Conservation (phyloP, 2,113 vertebrate genomes). For the Mesocricetus auratus region DNA sequence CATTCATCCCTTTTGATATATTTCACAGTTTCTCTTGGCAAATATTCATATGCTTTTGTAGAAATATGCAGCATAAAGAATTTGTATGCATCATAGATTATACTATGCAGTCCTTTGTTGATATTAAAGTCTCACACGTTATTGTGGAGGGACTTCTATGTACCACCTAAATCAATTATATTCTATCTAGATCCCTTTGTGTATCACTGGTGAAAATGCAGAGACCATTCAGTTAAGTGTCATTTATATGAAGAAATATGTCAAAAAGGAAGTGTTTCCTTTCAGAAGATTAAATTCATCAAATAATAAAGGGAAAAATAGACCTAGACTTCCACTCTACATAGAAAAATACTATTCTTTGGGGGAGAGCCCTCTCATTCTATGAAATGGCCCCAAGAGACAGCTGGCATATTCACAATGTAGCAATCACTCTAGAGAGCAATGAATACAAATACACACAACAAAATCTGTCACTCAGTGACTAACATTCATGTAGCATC, state of each 20-base stretch:
- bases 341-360: slow-evolving; percentile 37
- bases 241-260: slow-evolving; percentile 49
- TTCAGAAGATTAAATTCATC: slow-evolving; percentile 64
- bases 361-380: slow-evolving; percentile 29
- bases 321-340: slow-evolving; percentile 33
- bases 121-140: not conserved
- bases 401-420: slow-evolving; percentile 68
- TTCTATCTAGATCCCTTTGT: not conserved
- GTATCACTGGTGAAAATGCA: not conserved
- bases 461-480: slow-evolving; percentile 62
- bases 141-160: not conserved
- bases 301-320: slow-evolving; percentile 63
- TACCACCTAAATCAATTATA: slow-evolving; percentile 6
- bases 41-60: not conserved
- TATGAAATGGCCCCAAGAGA: slow-evolving; percentile 63
- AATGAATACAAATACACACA: slow-evolving; percentile 69
- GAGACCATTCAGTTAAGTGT: slow-evolving; percentile 25
- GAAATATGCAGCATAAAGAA: not conserved
- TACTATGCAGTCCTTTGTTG: not conserved
- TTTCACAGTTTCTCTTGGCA: slow-evolving; percentile 2
- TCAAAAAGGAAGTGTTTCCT: slow-evolving; percentile 36
- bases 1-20: not conserved
- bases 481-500: slow-evolving; percentile 68
- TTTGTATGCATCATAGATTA: not conserved
- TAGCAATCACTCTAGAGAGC: slow-evolving; percentile 47